Conservation (phyloP, 2,888 invertebrate genomes). For the Eristalis arbustorum region DNA sequence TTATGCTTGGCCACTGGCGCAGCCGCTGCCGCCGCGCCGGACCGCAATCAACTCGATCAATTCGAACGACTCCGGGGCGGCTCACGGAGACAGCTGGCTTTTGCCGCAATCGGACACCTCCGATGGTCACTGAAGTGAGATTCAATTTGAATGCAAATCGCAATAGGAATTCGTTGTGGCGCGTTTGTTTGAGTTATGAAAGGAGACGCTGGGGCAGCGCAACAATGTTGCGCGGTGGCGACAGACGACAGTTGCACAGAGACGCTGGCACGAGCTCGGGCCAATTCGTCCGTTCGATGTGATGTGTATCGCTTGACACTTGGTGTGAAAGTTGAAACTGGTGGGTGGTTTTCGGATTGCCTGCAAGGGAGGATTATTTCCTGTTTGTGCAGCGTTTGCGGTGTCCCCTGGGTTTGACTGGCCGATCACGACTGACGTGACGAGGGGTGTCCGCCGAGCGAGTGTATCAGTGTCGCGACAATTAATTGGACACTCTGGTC, state of each 20-base stretch:
- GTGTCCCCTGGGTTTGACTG: not conserved
- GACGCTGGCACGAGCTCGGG: conserved; percentile 45
- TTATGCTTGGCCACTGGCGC: conserved; percentile 43
- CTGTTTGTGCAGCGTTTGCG: not conserved
- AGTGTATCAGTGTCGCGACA: not conserved
- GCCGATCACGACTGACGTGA: not conserved
- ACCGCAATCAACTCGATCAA: not conserved
- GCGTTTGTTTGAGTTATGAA: conserved; percentile 33
- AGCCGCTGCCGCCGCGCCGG: too few species aligned
- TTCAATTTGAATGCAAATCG: conserved; percentile 61
- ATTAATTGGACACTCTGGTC: not conserved
- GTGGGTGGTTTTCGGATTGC: conserved; percentile 16
- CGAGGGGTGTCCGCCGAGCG: not conserved
- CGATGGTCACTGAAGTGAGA: conserved; percentile 50
- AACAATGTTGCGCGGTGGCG: not conserved
- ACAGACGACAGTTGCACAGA: not conserved
- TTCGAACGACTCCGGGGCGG: not conserved
- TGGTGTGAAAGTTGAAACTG: conserved; percentile 20
- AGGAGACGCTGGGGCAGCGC: conserved; percentile 21
- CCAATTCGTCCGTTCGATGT: conserved; percentile 1
- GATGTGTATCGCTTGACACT: conserved; percentile 9
- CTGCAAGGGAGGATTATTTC: not conserved
- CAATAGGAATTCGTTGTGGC: conserved; percentile 35
- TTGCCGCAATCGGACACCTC: conserved; percentile 61
- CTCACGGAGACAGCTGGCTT: conserved; percentile 55